Percentiles rank a stretch among this genome's conserved stretches.
phyloP scores from a whole-genome alignment of 2,797 vertebrate genomes.

The Alauda arvensis region DNA sequence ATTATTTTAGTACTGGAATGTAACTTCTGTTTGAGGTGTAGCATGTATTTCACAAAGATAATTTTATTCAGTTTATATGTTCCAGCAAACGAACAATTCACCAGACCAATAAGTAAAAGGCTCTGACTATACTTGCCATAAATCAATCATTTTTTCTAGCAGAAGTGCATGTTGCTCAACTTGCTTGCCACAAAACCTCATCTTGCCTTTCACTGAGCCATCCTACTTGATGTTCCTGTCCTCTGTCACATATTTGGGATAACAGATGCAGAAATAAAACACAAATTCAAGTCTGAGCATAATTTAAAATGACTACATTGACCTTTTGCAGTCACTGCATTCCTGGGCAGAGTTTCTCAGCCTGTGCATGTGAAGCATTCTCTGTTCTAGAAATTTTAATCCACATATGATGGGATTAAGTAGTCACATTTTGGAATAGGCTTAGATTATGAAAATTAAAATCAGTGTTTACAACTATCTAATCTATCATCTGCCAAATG shows the following conservation, averaged over 20 bases:
- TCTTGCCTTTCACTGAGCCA: neutral
- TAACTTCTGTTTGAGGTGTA: neutral
- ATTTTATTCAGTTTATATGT: neutral
- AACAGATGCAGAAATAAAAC: neutral
- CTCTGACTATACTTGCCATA: neutral
- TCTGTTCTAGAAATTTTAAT: neutral
- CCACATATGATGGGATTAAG: neutral
- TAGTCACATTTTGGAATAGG: neutral
- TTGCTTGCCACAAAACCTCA: neutral
- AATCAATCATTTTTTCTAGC: neutral
- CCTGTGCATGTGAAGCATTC: neutral
- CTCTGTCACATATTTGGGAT: neutral
- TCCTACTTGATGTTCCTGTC: neutral
- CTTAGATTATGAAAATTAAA: neutral
- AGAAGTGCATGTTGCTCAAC: rapidly evolving
- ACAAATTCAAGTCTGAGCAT: neutral
- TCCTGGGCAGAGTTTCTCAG: neutral
- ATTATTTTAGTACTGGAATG: neutral
- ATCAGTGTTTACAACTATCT: neutral
- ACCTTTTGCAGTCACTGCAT: neutral
- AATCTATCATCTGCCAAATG: neutral
- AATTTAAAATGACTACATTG: neutral
- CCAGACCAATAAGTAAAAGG: neutral
- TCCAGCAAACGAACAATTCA: neutral
- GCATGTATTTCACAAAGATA: neutral